Conservation (phyloP, 2,888 invertebrate species). For the Spicauda simplicius region DNA sequence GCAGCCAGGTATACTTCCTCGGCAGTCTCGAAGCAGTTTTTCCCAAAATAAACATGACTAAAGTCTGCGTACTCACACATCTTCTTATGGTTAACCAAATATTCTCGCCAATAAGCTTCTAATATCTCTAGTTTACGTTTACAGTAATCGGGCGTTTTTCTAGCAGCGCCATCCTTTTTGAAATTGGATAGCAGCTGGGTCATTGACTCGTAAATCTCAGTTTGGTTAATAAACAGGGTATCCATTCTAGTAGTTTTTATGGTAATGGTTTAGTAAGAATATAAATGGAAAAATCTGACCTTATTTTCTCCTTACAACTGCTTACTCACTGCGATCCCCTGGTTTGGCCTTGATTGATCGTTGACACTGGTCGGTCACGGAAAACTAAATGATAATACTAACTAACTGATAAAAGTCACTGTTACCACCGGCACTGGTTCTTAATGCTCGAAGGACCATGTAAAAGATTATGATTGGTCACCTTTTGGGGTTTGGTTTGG, state of each 20-base stretch:
- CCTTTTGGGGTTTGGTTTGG: too few species aligned
- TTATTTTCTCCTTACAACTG: constrained; percentile 4
- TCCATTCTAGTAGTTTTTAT: constrained; percentile 7
- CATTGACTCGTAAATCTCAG: constrained; percentile 5
- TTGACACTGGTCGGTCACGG: too few species aligned
- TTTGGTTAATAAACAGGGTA: constrained; percentile 1
- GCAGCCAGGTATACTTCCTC: background rate
- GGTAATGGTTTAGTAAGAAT: background rate
- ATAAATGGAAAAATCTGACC: constrained; percentile 13
- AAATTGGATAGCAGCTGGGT: constrained; percentile 10
- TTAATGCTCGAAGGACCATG: constrained; percentile 5
- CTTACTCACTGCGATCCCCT: background rate
- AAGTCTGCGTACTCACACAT: background rate
- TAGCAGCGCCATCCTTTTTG: constrained; percentile 8
- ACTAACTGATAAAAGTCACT: background rate
- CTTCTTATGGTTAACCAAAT: background rate
- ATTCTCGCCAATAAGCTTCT: constrained; percentile 1
- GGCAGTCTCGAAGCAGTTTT: background rate
- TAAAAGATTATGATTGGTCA: background rate
- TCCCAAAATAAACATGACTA: background rate
- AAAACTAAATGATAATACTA: background rate
- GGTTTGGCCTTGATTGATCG: background rate
- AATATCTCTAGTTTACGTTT: background rate
- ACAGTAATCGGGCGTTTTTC: constrained; percentile 7
- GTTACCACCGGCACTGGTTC: background rate